Conservation (phyloP, 2,113 vertebrate species). For the Takifugu flavidus region DNA sequence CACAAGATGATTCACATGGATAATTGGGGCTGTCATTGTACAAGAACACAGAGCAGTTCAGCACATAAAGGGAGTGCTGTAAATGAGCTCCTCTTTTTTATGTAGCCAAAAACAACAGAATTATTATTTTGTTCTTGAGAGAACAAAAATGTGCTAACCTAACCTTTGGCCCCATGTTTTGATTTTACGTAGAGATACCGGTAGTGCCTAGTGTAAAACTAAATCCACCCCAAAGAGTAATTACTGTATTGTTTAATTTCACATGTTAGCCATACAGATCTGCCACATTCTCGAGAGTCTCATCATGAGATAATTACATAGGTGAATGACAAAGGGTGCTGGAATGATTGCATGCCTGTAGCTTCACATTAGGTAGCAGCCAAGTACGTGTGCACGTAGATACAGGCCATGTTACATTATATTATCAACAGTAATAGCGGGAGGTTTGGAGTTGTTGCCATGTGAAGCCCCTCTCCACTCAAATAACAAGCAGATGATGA, state of each 20-base stretch:
- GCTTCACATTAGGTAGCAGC: constrained; percentile 32
- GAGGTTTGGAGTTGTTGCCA: constrained; percentile 42
- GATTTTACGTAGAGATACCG: not conserved
- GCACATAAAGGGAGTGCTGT: constrained; percentile 15
- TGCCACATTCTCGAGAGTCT: not conserved
- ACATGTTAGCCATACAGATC: constrained; percentile 8
- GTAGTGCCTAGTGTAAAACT: not conserved
- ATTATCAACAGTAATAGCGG: constrained; percentile 46
- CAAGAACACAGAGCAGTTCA: constrained; percentile 8
- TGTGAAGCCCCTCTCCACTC: constrained; percentile 45
- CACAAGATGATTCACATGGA: constrained; percentile 23
- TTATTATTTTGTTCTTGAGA: not conserved
- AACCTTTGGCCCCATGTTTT: not conserved
- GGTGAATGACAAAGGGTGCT: constrained; percentile 1
- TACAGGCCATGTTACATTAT: constrained; percentile 46
- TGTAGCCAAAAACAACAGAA: not conserved
- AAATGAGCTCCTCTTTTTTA: constrained; percentile 1
- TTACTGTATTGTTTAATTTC: constrained; percentile 15
- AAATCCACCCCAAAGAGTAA: constrained; percentile 16
- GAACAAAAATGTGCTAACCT: not conserved
- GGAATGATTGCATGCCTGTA: constrained; percentile 11
- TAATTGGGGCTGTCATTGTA: constrained; percentile 35
- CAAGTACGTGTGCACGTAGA: constrained; percentile 38
- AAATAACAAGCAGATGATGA: constrained; percentile 69
- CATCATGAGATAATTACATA: constrained; percentile 22